Percentiles rank a stretch among this genome's conserved stretches.
Conservation (phyloP, 2,888 invertebrate genomes). For the Morpho deidamia region DNA sequence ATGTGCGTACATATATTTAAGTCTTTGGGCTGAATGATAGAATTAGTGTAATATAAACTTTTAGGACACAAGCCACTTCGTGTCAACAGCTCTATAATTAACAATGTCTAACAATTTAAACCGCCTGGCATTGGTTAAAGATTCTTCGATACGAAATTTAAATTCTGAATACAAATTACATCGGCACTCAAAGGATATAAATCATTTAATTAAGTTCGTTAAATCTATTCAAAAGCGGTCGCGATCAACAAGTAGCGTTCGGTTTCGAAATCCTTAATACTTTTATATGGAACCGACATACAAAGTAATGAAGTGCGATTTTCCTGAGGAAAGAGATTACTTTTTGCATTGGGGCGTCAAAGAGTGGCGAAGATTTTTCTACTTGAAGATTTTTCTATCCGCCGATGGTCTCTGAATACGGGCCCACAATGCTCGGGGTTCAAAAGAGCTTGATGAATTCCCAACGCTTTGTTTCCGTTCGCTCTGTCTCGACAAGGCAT, state of each 20-base stretch:
- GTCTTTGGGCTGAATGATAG: too few relatives aligned
- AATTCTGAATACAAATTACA: slow-evolving; percentile 22
- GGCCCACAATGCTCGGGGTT: slow-evolving; percentile 66
- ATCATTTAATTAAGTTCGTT: slow-evolving; percentile 54
- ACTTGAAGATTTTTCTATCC: slow-evolving; percentile 66
- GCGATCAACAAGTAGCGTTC: slow-evolving; percentile 63
- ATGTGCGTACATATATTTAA: too few relatives aligned
- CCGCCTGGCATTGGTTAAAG: slow-evolving; percentile 9
- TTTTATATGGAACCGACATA: slow-evolving; percentile 45
- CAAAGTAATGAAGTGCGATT: slow-evolving; percentile 64
- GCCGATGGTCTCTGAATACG: slow-evolving; percentile 60
- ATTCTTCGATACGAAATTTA: slow-evolving; percentile 2
- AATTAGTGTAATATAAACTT: too few relatives aligned
- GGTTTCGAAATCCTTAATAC: slow-evolving; percentile 53
- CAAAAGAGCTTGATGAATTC: slow-evolving; percentile 76
- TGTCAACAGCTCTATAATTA: not conserved
- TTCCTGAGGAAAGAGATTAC: slow-evolving; percentile 51
- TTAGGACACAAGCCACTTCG: too few relatives aligned
- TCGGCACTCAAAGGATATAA: slow-evolving; percentile 27
- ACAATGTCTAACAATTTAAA: slow-evolving; percentile 11
- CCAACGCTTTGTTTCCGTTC: slow-evolving; percentile 70
- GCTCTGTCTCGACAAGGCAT: slow-evolving; percentile 70
- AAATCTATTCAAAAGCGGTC: slow-evolving; percentile 56
- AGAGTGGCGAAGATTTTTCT: slow-evolving; percentile 72
- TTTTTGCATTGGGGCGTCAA: slow-evolving; percentile 66